These are phyloP conservation scores for Drosophila watanabei DNA, from an alignment of 1,140 invertebrate genomes.

Conservation along the genomic window DNA sequence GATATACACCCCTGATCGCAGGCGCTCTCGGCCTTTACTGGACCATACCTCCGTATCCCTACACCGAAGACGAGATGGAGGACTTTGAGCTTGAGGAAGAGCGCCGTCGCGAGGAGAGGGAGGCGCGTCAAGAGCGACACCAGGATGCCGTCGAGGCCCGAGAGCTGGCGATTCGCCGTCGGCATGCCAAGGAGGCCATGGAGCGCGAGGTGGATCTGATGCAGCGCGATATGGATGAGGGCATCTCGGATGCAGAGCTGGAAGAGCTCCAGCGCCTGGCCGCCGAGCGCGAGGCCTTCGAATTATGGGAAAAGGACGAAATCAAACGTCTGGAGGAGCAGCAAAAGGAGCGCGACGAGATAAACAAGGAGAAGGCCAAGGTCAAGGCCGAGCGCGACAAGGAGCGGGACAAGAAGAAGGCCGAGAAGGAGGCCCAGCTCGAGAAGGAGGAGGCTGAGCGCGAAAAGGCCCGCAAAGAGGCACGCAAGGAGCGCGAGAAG, in stretches of 20 bases:
- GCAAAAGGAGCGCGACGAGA: conserved; percentile 53
- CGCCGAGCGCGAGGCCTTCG: conserved; percentile 57
- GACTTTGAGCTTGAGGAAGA: conserved; percentile 58
- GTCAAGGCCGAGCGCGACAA: conserved; percentile 30
- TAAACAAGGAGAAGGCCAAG: conserved; percentile 48
- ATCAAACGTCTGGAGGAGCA: conserved; percentile 53
- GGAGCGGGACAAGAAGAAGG: conserved; percentile 16
- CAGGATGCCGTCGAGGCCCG: conserved; percentile 49
- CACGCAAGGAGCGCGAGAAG: conserved; percentile 51
- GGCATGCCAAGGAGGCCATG: conserved; percentile 65
- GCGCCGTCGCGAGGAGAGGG: conserved; percentile 50
- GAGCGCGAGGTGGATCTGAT: conserved; percentile 64
- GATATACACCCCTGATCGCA: background rate
- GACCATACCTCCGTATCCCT: conserved; percentile 61
- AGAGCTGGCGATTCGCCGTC: conserved; percentile 59
- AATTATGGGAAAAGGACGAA: conserved; percentile 62
- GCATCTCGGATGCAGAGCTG: conserved; percentile 52
- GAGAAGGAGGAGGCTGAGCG: conserved; percentile 55
- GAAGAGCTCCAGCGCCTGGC: conserved; percentile 43
- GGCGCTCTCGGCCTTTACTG: conserved; percentile 5
- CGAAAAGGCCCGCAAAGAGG: conserved; percentile 42
- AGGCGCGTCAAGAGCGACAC: conserved; percentile 47
- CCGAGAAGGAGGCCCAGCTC: conserved; percentile 27
- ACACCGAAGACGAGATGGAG: conserved; percentile 65
- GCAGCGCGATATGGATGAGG: conserved; percentile 64